A percentile compares a stretch with the other conserved stretches of the same genome.
phyloP scores from a whole-genome alignment of 2,113 vertebrate species.

The Pseudorectes ferrugineus region DNA sequence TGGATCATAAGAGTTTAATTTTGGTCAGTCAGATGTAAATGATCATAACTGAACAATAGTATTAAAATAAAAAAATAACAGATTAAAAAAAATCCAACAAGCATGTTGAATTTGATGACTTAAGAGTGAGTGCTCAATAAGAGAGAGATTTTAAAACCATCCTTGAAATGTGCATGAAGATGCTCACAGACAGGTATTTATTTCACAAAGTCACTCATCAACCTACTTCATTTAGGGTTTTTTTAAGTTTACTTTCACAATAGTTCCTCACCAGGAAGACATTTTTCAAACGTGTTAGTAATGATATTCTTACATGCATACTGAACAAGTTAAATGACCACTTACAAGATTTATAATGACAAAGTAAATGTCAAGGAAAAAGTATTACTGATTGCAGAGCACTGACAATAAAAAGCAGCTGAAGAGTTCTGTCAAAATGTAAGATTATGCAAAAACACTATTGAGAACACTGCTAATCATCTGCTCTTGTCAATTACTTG shows the following conservation, averaged over 20 bases:
- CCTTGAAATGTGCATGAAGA: not conserved
- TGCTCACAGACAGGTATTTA: not conserved
- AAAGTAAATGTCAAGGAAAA: slow-evolving; percentile 76
- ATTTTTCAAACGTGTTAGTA: slow-evolving; percentile 1
- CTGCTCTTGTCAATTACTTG: slow-evolving; percentile 91
- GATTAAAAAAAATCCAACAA: not conserved
- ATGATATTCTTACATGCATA: slow-evolving; percentile 44
- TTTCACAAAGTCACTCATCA: not conserved
- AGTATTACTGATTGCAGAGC: slow-evolving; percentile 76
- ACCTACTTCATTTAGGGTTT: not conserved
- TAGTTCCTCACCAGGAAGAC: slow-evolving; percentile 29
- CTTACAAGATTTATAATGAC: slow-evolving; percentile 76
- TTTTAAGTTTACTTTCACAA: slow-evolving; percentile 56
- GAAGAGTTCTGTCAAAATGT: slow-evolving; percentile 82
- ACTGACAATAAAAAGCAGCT: slow-evolving; percentile 74
- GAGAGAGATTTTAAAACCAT: not conserved
- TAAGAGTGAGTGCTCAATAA: not conserved
- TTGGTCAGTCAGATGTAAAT: slow-evolving; percentile 61
- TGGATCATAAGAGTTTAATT: slow-evolving; percentile 65
- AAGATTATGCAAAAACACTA: slow-evolving; percentile 86
- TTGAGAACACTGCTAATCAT: slow-evolving; percentile 91
- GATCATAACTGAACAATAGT: slow-evolving; percentile 47
- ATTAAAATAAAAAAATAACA: not conserved
- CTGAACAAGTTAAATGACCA: slow-evolving; percentile 76
- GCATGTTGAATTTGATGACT: not conserved